Evolutionary conservation across 2,888 invertebrate genomes (phyloP).

Genomic region (Dorcus parallelipipedus): DNA sequence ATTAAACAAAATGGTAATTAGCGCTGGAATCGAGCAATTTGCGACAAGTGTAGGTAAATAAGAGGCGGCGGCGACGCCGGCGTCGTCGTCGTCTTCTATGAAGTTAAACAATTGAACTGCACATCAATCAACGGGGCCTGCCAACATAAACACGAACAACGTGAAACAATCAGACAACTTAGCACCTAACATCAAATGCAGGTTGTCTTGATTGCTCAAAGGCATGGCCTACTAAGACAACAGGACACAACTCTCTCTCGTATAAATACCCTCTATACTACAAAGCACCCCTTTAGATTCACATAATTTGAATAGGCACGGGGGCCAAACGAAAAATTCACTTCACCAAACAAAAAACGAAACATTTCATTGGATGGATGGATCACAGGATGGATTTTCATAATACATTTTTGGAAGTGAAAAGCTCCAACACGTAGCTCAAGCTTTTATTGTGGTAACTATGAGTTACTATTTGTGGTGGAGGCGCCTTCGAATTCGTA

Average conservation of each 20-base stretch:
- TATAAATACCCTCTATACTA: slow-evolving; percentile 1
- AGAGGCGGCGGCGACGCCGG: slow-evolving; percentile 19
- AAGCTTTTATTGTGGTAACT: too few species aligned
- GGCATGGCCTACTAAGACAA: slow-evolving; percentile 30
- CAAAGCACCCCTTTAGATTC: neutral
- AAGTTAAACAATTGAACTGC: slow-evolving; percentile 43
- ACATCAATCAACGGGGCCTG: slow-evolving; percentile 39
- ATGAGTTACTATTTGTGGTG: too few species aligned
- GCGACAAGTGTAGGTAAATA: slow-evolving; percentile 28
- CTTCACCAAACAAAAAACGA: too few species aligned
- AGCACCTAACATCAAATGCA: slow-evolving; percentile 39
- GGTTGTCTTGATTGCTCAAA: slow-evolving; percentile 39
- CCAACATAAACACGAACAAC: slow-evolving; percentile 40
- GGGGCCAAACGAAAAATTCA: neutral
- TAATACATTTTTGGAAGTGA: too few species aligned
- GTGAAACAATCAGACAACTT: slow-evolving; percentile 39
- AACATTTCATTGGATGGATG: too few species aligned
- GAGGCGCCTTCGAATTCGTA: too few species aligned
- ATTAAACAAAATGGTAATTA: slow-evolving; percentile 21
- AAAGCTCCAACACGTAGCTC: too few species aligned
- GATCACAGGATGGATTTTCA: too few species aligned
- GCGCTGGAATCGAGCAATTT: slow-evolving; percentile 28
- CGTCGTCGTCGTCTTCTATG: slow-evolving; percentile 10
- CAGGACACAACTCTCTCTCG: slow-evolving; percentile 15
- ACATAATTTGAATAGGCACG: neutral